phyloP scores from a whole-genome alignment of 2,113 vertebrate genomes.

The Antechinus stuartii region DNA sequence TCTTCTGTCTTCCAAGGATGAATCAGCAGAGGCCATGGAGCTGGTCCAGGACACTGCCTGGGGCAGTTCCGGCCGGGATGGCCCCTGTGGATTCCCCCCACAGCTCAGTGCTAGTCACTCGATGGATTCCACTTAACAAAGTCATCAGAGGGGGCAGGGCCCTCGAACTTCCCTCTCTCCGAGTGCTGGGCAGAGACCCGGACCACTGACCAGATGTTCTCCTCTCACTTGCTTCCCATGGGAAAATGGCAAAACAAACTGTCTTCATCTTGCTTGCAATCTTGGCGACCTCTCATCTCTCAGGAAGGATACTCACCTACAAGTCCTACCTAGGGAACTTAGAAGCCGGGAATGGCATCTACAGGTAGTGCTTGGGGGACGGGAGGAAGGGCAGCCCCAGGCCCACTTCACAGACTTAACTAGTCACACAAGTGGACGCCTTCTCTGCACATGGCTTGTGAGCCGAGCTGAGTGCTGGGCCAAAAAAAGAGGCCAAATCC shows the following conservation, averaged over 20 bases:
- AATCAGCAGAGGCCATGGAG: neutral
- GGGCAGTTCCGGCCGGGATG: neutral
- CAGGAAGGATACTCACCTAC: neutral
- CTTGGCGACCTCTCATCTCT: conserved; percentile 50
- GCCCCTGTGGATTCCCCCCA: neutral
- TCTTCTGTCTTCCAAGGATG: neutral
- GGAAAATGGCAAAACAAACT: conserved; percentile 55
- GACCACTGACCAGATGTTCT: conserved; percentile 71
- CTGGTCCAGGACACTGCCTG: neutral
- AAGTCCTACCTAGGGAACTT: neutral
- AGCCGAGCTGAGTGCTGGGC: neutral
- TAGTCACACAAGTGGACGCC: neutral
- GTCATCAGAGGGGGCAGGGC: conserved; percentile 54
- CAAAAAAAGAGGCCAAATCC: neutral
- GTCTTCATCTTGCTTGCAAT: conserved; percentile 49
- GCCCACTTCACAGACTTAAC: neutral
- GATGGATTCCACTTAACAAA: conserved; percentile 45
- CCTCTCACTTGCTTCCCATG: conserved; percentile 63
- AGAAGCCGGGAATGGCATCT: neutral
- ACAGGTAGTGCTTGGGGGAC: neutral
- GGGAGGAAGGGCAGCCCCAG: neutral
- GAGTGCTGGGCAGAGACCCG: conserved; percentile 37
- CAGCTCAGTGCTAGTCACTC: conserved; percentile 56
- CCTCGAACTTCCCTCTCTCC: neutral
- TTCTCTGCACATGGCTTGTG: neutral